phyloP scores from a whole-genome alignment of 2,888 invertebrate genomes.

The Scrobipalpa costella region DNA sequence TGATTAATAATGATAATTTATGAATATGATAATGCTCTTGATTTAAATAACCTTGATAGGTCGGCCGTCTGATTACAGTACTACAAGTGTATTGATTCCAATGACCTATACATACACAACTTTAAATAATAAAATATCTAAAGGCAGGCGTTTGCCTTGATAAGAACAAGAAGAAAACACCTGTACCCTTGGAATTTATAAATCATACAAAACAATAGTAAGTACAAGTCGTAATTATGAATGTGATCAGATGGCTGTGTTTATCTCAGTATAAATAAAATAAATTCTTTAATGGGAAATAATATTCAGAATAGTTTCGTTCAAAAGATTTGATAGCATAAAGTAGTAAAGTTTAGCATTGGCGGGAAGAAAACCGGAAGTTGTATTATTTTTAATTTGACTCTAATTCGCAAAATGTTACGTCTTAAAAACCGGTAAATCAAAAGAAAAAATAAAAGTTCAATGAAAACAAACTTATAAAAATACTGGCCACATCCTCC shows the following conservation, averaged over 20 bases:
- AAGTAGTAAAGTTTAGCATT: not conserved
- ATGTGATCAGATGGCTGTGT: not conserved
- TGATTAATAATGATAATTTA: constrained; percentile 33
- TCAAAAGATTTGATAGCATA: too few relatives aligned
- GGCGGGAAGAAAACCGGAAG: constrained; percentile 10
- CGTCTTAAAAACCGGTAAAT: constrained; percentile 17
- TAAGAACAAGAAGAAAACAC: constrained; percentile 39
- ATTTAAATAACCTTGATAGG: too few relatives aligned
- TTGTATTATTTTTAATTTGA: not conserved
- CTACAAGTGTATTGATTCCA: too few relatives aligned
- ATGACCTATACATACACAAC: too few relatives aligned
- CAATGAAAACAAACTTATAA: constrained; percentile 39
- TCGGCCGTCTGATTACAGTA: too few relatives aligned
- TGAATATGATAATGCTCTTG: too few relatives aligned
- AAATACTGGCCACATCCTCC: constrained; percentile 60
- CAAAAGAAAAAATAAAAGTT: not conserved
- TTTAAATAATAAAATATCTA: too few relatives aligned
- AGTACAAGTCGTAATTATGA: not conserved
- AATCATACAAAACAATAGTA: not conserved
- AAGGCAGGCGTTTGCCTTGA: too few relatives aligned
- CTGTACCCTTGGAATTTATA: constrained; percentile 40
- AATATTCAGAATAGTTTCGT: too few relatives aligned
- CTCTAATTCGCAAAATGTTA: constrained; percentile 3
- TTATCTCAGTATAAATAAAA: too few relatives aligned
- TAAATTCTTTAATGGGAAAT: too few relatives aligned